Conservation (phyloP, 2,888 invertebrate genomes). For the Lasioglossum malachurum region DNA sequence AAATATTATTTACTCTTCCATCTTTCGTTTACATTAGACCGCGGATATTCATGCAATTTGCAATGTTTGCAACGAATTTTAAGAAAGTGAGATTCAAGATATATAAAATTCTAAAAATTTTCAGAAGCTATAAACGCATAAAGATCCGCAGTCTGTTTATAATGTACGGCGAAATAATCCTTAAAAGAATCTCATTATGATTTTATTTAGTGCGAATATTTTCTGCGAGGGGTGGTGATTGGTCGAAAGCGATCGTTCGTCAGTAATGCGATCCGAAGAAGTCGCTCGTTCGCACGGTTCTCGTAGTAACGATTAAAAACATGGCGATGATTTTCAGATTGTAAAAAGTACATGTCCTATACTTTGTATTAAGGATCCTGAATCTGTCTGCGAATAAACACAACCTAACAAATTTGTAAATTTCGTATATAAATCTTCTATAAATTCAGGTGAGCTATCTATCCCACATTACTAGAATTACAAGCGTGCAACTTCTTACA, state of each 20-base stretch:
- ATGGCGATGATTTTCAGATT: conserved; percentile 31
- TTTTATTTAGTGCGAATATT: background rate
- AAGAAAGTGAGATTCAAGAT: too few species aligned
- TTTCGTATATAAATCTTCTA: conserved; percentile 6
- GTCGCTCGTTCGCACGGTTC: conserved; percentile 36
- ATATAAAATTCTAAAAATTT: too few species aligned
- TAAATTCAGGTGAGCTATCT: conserved; percentile 31
- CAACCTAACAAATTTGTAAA: conserved; percentile 37
- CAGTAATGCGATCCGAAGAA: conserved; percentile 49
- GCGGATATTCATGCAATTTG: too few species aligned
- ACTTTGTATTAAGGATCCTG: conserved; percentile 12
- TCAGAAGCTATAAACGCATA: too few species aligned
- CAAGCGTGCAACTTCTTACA: background rate
- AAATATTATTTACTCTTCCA: background rate
- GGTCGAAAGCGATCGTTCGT: conserved; percentile 40
- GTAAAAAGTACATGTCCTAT: conserved; percentile 18
- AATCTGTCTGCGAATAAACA: conserved; percentile 28
- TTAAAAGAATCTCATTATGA: background rate
- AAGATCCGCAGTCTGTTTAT: background rate
- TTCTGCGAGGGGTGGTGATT: conserved; percentile 15
- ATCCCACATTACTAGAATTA: background rate
- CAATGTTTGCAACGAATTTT: too few species aligned
- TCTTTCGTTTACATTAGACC: background rate
- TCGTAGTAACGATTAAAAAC: conserved; percentile 8
- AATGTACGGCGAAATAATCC: background rate